Percentiles rank a stretch among this genome's conserved stretches.
phyloP scores from a whole-genome alignment of 2,797 vertebrate species.

The Tamandua tetradactyla region DNA sequence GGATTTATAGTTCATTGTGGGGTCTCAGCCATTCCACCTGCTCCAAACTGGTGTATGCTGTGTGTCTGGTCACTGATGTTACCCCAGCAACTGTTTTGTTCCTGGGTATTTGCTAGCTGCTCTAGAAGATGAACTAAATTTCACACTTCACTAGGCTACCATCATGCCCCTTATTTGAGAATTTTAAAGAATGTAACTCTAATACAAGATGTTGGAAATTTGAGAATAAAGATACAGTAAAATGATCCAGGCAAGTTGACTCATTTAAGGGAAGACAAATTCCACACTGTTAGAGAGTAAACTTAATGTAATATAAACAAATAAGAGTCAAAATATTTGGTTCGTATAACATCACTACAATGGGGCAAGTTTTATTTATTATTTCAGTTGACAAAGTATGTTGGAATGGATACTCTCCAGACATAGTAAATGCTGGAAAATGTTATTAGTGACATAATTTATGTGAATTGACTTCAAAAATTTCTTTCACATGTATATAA shows the following conservation, averaged over 20 bases:
- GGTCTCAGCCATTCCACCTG: no score
- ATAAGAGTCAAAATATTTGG: slow-evolving; percentile 51
- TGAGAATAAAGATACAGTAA: neutral
- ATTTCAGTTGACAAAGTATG: slow-evolving; percentile 61
- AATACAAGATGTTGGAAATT: neutral
- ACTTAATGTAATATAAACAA: slow-evolving; percentile 56
- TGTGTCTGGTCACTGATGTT: no score
- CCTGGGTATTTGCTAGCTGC: no score
- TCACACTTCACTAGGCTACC: no score
- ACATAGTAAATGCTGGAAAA: slow-evolving; percentile 47
- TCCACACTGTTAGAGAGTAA: slow-evolving; percentile 7
- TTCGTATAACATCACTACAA: neutral
- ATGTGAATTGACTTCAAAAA: slow-evolving; percentile 56
- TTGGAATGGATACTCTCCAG: slow-evolving; percentile 68
- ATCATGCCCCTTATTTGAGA: neutral
- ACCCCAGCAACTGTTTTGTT: no score
- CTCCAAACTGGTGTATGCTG: no score
- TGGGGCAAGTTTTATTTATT: slow-evolving; percentile 56
- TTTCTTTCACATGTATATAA: slow-evolving; percentile 52
- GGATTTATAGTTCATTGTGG: no score
- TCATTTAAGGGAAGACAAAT: neutral
- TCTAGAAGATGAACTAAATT: no score
- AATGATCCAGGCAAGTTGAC: neutral
- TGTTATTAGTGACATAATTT: slow-evolving; percentile 64
- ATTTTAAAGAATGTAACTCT: neutral